Evolutionary conservation across 2,888 invertebrate genomes (phyloP).

Genomic region (Macrostomum cliftonense): DNA sequence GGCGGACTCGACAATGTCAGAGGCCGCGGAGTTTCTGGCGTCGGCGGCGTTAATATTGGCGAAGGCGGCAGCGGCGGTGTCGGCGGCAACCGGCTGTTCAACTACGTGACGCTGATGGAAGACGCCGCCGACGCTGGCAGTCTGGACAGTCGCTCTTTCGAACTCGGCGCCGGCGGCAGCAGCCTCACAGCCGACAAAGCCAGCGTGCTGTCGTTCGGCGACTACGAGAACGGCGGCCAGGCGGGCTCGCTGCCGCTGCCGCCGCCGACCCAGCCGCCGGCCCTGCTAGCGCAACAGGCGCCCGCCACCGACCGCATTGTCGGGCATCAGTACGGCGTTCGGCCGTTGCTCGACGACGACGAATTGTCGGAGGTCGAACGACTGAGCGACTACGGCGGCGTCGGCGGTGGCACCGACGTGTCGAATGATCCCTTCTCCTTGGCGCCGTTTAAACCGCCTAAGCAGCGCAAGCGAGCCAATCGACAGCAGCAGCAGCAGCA

Average conservation of each 20-base stretch:
- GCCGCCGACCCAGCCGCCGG: constrained; percentile 27
- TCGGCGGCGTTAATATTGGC: too few species aligned
- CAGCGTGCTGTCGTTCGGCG: not conserved
- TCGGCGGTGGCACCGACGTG: too few species aligned
- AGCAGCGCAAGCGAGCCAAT: too few species aligned
- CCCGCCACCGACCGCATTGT: constrained; percentile 42
- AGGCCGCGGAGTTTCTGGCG: too few species aligned
- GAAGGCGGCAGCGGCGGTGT: not conserved
- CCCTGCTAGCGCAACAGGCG: too few species aligned
- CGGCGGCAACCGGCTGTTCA: not conserved
- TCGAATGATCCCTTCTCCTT: too few species aligned
- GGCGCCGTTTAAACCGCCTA: too few species aligned
- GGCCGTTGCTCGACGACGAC: constrained; percentile 55
- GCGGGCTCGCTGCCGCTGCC: constrained; percentile 22
- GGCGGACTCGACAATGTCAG: too few species aligned
- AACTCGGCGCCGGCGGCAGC: not conserved
- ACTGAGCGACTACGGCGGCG: not conserved
- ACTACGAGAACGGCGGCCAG: constrained; percentile 10
- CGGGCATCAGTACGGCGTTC: constrained; percentile 56
- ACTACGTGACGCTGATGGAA: not conserved
- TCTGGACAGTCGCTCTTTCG: not conserved
- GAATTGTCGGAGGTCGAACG: constrained; percentile 45
- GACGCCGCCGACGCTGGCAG: not conserved
- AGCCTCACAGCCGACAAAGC: not conserved
- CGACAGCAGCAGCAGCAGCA: too few species aligned